Percentiles rank a stretch among this genome's conserved stretches.
phyloP scores from a whole-genome alignment of 2,797 vertebrate genomes.

The Takifugu ocellatus region DNA sequence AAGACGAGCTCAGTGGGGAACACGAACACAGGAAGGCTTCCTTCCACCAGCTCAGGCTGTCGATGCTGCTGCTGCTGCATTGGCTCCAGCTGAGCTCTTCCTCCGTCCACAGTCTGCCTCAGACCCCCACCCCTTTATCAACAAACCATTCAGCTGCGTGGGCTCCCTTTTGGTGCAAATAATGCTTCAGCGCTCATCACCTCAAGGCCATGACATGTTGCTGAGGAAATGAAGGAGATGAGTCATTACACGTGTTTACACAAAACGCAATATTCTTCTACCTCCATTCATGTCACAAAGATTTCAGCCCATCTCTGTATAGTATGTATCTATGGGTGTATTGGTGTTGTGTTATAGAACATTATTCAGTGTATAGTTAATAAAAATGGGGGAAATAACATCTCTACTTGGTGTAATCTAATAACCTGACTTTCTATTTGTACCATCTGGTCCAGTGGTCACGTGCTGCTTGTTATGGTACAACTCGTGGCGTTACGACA shows the following conservation, averaged over 20 bases:
- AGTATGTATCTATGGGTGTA: too few relatives aligned
- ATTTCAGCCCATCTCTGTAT: too few relatives aligned
- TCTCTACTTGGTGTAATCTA: too few relatives aligned
- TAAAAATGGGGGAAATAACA: too few relatives aligned
- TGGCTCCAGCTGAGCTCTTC: slow-evolving; percentile 86
- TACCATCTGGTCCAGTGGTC: slow-evolving; percentile 27
- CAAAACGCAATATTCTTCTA: too few relatives aligned
- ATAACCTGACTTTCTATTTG: too few relatives aligned
- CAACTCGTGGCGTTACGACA: slow-evolving; percentile 46
- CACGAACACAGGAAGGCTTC: slow-evolving; percentile 99
- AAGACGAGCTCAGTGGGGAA: slow-evolving; percentile 98
- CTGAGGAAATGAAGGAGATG: slow-evolving; percentile 22
- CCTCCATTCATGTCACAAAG: too few relatives aligned
- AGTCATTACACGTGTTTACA: too few relatives aligned
- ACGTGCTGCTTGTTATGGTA: slow-evolving; percentile 70
- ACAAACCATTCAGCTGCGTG: slow-evolving; percentile 24
- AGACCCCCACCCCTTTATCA: slow-evolving; percentile 62
- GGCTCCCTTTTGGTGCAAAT: slow-evolving; percentile 44
- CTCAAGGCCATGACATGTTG: slow-evolving; percentile 52
- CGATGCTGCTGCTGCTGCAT: slow-evolving; percentile 98
- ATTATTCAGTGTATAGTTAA: too few relatives aligned
- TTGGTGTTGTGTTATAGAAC: too few relatives aligned
- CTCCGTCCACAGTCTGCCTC: slow-evolving; percentile 70
- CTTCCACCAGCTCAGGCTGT: slow-evolving; percentile 98
- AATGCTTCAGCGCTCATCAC: slow-evolving; percentile 55